Conservation (phyloP, 2,113 vertebrate genomes). For the Ammodytes dubius region DNA sequence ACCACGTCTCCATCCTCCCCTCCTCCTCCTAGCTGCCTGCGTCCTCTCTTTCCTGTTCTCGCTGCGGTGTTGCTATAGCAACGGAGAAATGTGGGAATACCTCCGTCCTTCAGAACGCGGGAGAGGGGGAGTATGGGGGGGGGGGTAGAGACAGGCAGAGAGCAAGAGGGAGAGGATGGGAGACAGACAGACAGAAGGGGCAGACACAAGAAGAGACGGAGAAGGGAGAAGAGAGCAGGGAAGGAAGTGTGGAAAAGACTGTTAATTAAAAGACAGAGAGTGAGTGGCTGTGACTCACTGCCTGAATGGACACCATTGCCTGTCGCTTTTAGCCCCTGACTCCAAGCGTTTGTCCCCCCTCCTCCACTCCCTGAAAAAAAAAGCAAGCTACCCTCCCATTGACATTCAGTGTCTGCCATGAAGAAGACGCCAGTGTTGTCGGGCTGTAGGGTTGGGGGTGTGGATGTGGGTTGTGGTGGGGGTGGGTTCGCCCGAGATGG, state of each 20-base stretch:
- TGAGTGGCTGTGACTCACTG: constrained; percentile 55
- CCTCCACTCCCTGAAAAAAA: constrained; percentile 32
- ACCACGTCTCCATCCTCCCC: constrained; percentile 62
- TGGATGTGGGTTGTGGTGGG: constrained; percentile 36
- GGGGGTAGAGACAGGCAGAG: constrained; percentile 16
- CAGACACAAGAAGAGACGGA: constrained; percentile 44
- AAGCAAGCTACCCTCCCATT: constrained; percentile 55
- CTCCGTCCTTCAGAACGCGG: constrained; percentile 84
- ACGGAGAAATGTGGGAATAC: constrained; percentile 89
- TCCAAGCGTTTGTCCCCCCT: constrained; percentile 37
- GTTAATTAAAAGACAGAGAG: constrained; percentile 73
- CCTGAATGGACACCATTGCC: constrained; percentile 70
- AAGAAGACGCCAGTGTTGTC: constrained; percentile 58
- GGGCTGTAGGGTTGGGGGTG: constrained; percentile 26
- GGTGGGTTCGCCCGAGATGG: constrained; percentile 56
- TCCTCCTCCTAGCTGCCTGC: constrained; percentile 57
- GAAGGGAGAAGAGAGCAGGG: constrained; percentile 18
- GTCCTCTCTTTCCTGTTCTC: constrained; percentile 80
- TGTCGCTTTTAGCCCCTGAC: constrained; percentile 69
- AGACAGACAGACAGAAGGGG: constrained; percentile 57
- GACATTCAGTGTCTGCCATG: constrained; percentile 66
- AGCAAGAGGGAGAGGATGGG: constrained; percentile 41
- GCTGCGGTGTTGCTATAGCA: constrained; percentile 87
- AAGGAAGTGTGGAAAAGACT: constrained; percentile 63
- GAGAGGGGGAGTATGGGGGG: constrained; percentile 32